Conservation (phyloP, 2,797 vertebrate species). For the Staurois parvus region DNA sequence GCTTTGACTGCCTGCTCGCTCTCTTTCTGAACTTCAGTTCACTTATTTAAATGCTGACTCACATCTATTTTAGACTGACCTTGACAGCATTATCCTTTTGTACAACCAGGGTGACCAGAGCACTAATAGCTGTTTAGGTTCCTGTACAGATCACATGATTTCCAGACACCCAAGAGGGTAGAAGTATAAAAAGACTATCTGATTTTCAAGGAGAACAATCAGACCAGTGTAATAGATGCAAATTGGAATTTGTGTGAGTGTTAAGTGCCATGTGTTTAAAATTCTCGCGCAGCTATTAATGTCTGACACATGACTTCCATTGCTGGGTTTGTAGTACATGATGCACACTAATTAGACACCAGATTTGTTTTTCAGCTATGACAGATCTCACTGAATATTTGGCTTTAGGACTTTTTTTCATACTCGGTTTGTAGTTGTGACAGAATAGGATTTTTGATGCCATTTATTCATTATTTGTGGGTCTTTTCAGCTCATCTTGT, state of each 20-base stretch:
- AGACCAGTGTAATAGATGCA: neutral
- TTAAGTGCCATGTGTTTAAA: slow-evolving; percentile 41
- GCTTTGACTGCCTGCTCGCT: neutral
- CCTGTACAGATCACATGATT: slow-evolving; percentile 7
- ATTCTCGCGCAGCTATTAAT: slow-evolving; percentile 13
- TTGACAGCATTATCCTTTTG: slow-evolving; percentile 14
- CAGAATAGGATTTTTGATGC: neutral
- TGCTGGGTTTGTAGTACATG: neutral
- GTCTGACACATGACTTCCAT: neutral
- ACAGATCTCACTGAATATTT: neutral
- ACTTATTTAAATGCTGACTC: slow-evolving; percentile 18
- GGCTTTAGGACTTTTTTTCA: neutral
- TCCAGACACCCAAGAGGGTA: neutral
- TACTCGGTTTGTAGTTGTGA: neutral
- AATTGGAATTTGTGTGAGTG: slow-evolving; percentile 5
- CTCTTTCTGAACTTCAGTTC: neutral
- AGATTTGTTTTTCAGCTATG: neutral
- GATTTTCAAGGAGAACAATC: slow-evolving; percentile 34
- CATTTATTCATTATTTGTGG: neutral
- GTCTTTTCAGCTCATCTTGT: slow-evolving; percentile 14
- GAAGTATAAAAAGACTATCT: slow-evolving; percentile 27
- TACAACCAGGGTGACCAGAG: neutral
- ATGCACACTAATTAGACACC: neutral
- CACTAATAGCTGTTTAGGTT: slow-evolving; percentile 11
- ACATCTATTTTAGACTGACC: slow-evolving; percentile 39